Evolutionary conservation across 2,113 vertebrate genomes (phyloP), one percentile per base, ranked within the genome.

Genomic region (Taxidea taxus): DNA sequence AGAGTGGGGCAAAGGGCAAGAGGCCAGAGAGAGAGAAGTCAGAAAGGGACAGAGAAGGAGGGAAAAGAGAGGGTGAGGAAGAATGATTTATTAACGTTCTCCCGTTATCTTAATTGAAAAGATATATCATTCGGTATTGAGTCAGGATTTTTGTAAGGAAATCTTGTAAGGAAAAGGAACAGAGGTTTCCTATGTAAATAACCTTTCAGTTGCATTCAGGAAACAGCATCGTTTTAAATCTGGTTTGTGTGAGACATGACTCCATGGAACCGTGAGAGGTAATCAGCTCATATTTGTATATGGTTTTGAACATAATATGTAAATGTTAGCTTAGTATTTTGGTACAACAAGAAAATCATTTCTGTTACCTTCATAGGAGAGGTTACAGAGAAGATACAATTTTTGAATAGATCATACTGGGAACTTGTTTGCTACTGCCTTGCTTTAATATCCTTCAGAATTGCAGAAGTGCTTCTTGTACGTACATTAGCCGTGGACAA

Each of bases 351-450:
- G 47, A 84, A 80, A 64, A 92, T 85, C 34, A 34, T 72, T 91
- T 89, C 21, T 68, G 83, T 87, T 87, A 80, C 34, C 62, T 96
- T 90, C 39, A 27, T 88, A 60, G 90, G 93, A 91, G 89, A 87
- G 16, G 34, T 37, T 77, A 66, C 6, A 12, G 72, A 49, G 60
- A 87, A 70, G 54, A 58, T 44, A n/a, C 3, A 77, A 66, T 64
- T 87, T 88, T 92, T 94, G 56, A 77, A 20, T 77, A 54, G 60
- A 14, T 92, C 89, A 47, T 93, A 64, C 72, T 95, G 20, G 82
- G 58, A 94, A 37, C n/a, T 77, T 4, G 44, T 95, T 97, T 92
- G n/a, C 25, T 49, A 84, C 37, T 39, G 31, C 56, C 12, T 93
- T 81, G 1, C 23, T 94, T 80, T 87, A 39, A 94, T 93, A 34